Base-by-base conservation (phyloP, 2,888 invertebrate species). In the Drosophila kanekoi region DNA sequence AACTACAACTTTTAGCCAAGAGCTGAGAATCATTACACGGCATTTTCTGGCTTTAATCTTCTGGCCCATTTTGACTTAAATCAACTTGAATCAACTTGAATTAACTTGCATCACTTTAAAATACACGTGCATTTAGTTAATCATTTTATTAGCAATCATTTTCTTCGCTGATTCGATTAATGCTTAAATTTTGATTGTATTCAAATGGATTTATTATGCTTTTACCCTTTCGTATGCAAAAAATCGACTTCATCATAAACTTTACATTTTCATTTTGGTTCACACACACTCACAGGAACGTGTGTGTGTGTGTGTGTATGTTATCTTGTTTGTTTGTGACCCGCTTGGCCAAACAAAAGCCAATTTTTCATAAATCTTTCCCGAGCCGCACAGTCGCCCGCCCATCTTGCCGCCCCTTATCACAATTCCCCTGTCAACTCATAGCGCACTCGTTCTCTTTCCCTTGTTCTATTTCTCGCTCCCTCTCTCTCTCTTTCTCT, bases 281-380 rank as follows among this genome's bases (percentile, higher is more conserved):
- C 53, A 57, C 75, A 64, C 51, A 66, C 44, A 56, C 54, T 47
- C 41, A 54, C 20, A 33, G 20, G 18, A 37, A n/a, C n/a, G n/a
- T n/a, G 44, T 41, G 40, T 60, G 41, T 38, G 11, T 47, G 16
- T n/a, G 44, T 41, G 40, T 57, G 41, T 45, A 58, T 70, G 79
- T 79, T 83, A 83, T 87, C 87, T 81, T 76, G 77, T 81, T 87
- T 76, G 79, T 53, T 65, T 77, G 72, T 60, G 79, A 65, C 65
- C 77, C 72, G 72, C 67, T 68, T 72, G 77, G 58, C 80, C 77
- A 79, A 68, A 79, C 77, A 68, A 81, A 84, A 81, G 87, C 77
- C 87, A 84, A 87, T 83, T 85, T 83, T 87, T 81, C 87, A 87
- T 87, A 83, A 83, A 83, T 87, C 87, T 87, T 77, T 73, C 69